Evolutionary conservation across 2,797 vertebrate genomes (phyloP).

Genomic region (Dendrocincla fuliginosa): DNA sequence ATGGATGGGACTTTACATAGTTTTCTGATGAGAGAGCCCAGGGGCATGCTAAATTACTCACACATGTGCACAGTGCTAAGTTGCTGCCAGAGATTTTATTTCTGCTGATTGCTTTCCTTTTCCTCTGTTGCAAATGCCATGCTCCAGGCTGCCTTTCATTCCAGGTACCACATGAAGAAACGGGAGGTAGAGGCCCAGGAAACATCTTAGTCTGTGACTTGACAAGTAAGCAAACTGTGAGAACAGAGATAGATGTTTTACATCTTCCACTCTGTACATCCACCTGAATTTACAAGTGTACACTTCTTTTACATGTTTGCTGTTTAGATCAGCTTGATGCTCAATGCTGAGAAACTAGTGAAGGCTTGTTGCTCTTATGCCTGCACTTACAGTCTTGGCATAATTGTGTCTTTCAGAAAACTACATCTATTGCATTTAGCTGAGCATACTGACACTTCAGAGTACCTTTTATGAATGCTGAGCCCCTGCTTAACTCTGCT

Average conservation of each 20-base stretch:
- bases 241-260: neutral
- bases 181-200: neutral
- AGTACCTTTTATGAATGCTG: neutral
- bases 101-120: neutral
- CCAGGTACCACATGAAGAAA: neutral
- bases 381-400: neutral
- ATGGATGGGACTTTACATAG: neutral
- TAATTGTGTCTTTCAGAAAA: slow-evolving; percentile 3
- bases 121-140: neutral
- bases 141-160: neutral
- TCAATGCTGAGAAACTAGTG: neutral
- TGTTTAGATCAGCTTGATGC: neutral
- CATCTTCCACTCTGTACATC: neutral
- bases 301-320: neutral
- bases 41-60: neutral
- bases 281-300: neutral
- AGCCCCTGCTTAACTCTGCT: neutral
- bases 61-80: neutral
- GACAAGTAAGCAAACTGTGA: neutral
- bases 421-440: neutral
- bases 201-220: neutral
- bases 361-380: neutral
- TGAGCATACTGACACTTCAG: neutral
- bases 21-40: neutral
- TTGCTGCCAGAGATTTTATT: neutral